phyloP scores from a whole-genome alignment of 2,113 vertebrate species.

The Ceyx margarethae region DNA sequence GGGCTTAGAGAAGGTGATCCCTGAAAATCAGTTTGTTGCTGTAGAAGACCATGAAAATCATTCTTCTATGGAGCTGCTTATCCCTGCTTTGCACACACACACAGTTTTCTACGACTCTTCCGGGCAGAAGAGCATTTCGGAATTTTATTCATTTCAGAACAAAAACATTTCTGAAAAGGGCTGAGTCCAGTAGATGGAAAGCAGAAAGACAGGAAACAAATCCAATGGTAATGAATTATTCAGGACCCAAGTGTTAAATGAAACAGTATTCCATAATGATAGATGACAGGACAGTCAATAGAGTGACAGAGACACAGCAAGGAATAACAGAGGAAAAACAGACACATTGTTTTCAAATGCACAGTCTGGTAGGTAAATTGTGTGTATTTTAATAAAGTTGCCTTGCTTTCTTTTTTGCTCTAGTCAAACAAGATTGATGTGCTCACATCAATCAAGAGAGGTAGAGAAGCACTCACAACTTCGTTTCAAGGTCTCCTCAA shows the following conservation, averaged over 20 bases:
- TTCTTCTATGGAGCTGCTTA: neutral
- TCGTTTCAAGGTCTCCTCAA: neutral
- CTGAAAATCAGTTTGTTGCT: neutral
- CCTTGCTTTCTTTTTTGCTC: neutral
- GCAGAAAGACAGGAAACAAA: neutral
- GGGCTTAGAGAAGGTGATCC: neutral
- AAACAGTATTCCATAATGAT: neutral
- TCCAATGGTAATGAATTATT: conserved; percentile 2
- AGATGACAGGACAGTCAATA: neutral
- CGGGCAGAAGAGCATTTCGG: neutral
- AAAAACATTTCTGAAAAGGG: neutral
- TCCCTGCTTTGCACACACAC: neutral
- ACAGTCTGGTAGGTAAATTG: neutral
- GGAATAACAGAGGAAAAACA: neutral
- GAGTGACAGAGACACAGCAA: neutral
- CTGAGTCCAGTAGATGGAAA: neutral
- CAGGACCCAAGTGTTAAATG: neutral
- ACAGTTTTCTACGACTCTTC: neutral
- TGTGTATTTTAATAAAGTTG: neutral
- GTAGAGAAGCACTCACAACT: neutral
- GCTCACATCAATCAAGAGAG: neutral
- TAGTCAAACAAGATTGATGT: neutral
- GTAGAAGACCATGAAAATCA: neutral
- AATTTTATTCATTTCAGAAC: neutral
- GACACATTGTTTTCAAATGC: neutral